Percentiles rank a stretch among this genome's conserved stretches.
These are phyloP conservation scores for Eretmocerus hayati DNA, from an alignment of 2,888 invertebrate species.

Conservation along the genomic window DNA sequence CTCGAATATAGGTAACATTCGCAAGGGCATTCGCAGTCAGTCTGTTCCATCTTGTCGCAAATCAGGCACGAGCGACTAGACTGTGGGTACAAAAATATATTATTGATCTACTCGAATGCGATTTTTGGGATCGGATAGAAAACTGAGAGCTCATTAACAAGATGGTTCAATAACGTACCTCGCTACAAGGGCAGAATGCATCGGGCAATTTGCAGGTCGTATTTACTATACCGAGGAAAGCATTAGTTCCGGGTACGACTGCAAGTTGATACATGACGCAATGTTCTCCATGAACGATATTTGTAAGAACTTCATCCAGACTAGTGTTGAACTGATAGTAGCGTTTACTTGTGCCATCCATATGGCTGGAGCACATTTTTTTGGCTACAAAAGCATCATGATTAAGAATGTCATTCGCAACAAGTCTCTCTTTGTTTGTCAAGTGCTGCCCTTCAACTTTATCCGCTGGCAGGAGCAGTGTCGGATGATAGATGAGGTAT, in stretches of 20 bases:
- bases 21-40: slow-evolving; percentile 91
- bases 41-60: slow-evolving; percentile 90
- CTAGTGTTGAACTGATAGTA: slow-evolving; percentile 80
- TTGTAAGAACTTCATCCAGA: slow-evolving; percentile 67
- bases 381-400: slow-evolving; percentile 78
- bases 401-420: slow-evolving; percentile 84
- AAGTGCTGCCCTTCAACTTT: slow-evolving; percentile 78
- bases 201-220: slow-evolving; percentile 75
- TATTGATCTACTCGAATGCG: not conserved
- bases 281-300: slow-evolving; percentile 80
- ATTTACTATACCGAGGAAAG: slow-evolving; percentile 82
- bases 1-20: slow-evolving; percentile 65
- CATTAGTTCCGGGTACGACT: slow-evolving; percentile 76
- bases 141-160: not conserved
- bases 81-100: too few species aligned
- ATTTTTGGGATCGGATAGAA: too few species aligned
- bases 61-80: slow-evolving; percentile 80
- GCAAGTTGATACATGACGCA: slow-evolving; percentile 80
- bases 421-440: slow-evolving; percentile 82
- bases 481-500: slow-evolving; percentile 81
- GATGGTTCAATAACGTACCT: slow-evolving; percentile 48
- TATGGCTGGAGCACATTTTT: slow-evolving; percentile 75
- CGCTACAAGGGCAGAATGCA: slow-evolving; percentile 88
- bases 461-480: slow-evolving; percentile 62
- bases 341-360: slow-evolving; percentile 75